phyloP scores from a whole-genome alignment of 1,140 invertebrate species.

The Melipona quadrifasciata region DNA sequence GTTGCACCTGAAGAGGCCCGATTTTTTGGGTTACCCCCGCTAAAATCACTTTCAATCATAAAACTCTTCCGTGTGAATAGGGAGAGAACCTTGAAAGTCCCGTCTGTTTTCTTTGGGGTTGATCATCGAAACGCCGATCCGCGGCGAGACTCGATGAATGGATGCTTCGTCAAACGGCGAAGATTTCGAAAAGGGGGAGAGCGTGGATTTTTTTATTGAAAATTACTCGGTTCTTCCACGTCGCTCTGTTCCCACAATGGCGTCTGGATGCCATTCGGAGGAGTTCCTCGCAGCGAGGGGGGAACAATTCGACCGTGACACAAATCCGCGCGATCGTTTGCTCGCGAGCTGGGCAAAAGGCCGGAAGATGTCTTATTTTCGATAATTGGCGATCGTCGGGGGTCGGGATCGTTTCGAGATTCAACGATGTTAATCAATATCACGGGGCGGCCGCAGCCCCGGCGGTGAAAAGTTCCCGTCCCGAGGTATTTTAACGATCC shows the following conservation, averaged over 20 bases:
- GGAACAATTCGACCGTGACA: not conserved
- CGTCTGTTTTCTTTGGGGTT: too few species aligned
- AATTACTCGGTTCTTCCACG: too few species aligned
- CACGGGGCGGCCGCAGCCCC: not conserved
- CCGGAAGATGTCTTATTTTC: slow-evolving; percentile 27
- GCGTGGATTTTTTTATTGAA: too few species aligned
- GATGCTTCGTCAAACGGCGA: too few species aligned
- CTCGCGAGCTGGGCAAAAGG: not conserved
- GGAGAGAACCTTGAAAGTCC: too few species aligned
- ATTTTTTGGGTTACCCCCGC: too few species aligned
- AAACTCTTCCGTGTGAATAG: too few species aligned
- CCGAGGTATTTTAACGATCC: slow-evolving; percentile 60
- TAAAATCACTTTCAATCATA: too few species aligned
- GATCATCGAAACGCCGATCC: not conserved
- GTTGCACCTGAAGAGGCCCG: too few species aligned
- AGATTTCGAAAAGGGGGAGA: too few species aligned
- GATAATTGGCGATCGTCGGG: slow-evolving; percentile 35
- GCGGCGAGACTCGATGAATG: too few species aligned
- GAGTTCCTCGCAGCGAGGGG: too few species aligned
- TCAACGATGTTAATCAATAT: slow-evolving; percentile 36
- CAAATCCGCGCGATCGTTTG: not conserved
- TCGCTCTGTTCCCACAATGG: not conserved
- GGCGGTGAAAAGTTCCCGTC: slow-evolving; percentile 43
- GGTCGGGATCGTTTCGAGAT: slow-evolving; percentile 2
- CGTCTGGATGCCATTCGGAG: not conserved